Evolutionary conservation across 1,140 invertebrate genomes (phyloP), one percentile per base, ranked within the genome.

Genomic region (Apis cerana): DNA sequence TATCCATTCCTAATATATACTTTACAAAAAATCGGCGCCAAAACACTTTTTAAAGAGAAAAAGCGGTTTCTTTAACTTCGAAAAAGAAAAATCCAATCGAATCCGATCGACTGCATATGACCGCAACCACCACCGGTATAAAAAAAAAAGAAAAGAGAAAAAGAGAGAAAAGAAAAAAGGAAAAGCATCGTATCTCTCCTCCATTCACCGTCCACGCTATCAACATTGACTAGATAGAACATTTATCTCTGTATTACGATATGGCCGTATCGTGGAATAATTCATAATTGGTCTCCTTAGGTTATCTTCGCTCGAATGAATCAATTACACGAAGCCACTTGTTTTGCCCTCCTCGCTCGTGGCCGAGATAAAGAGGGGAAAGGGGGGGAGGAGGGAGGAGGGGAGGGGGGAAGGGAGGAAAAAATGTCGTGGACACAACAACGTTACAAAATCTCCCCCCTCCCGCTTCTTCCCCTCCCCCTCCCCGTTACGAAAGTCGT

Each of bases 371-470:
- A 88, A 43, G 33, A 33, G 33, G 33, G 33, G 33, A 33, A 33
- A 33, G 33, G 3, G 3, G 3, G 3, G 3, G 3, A 43, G 3
- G 3, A 43, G 3, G 0, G 27, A 33, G n/a, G 2, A 33, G 27
- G 33, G 5, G 33, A 43, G 33, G 33, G 33, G 33, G 27, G 27
- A 27, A 4, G 2, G 2, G 33, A 4, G 33, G 2, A 43, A 43
- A 43, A 43, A 43, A 43, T 43, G 33, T 43, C 65, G 59, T 56
- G 56, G 78, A 75, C 77, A 79, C 77, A 79, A 84, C 82, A 80
- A 83, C 69, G 76, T 91, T 90, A 91, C 85, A 88, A 90, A 91
- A 91, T 88, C n/a, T 43, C 33, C 3, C 33, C 3, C 27, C 27
- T 33, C 27, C 2, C 27, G 1, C 27, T 33, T n/a, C n/a, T n/a